phyloP scores from a whole-genome alignment of 64 coral and sea anemone genomes.

The Trachythela sp. region DNA sequence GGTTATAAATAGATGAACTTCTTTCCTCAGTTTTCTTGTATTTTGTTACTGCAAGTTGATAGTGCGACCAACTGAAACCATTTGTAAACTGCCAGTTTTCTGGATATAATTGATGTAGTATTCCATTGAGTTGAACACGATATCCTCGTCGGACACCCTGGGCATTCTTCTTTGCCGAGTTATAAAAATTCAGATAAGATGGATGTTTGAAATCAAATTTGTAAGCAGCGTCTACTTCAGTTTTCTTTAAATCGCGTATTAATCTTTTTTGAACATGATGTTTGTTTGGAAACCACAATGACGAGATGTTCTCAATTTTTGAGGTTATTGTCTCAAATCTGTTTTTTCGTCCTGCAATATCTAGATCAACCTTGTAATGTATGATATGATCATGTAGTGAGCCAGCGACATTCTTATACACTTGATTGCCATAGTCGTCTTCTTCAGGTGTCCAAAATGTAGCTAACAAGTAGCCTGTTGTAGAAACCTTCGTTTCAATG shows the following conservation, averaged over 20 bases:
- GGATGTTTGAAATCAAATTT: constrained; percentile 58
- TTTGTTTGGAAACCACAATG: constrained; percentile 44
- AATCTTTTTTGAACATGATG: constrained; percentile 16
- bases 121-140: constrained; percentile 47
- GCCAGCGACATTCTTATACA: constrained; percentile 26
- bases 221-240: constrained; percentile 60
- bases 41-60: constrained; percentile 74
- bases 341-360: constrained; percentile 57
- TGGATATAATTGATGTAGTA: constrained; percentile 58
- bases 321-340: constrained; percentile 55
- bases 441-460: constrained; percentile 27
- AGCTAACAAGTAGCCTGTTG: constrained; percentile 54
- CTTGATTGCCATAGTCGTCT: constrained; percentile 7
- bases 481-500: constrained; percentile 46
- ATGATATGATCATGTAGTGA: constrained; percentile 54
- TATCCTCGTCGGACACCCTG: constrained; percentile 44
- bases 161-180: constrained; percentile 21
- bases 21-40: constrained; percentile 46
- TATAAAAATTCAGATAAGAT: constrained; percentile 66
- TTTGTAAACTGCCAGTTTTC: constrained; percentile 31
- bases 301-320: constrained; percentile 41
- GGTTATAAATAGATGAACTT: constrained; percentile 53
- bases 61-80: constrained; percentile 24
- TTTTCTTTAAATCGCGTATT: constrained; percentile 34
- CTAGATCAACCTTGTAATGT: constrained; percentile 63